A percentile compares a stretch with the other conserved stretches of the same genome.
These are phyloP conservation scores for Cyprinodon tularosa DNA, from an alignment of 2,113 vertebrate species.

Conservation along the genomic window DNA sequence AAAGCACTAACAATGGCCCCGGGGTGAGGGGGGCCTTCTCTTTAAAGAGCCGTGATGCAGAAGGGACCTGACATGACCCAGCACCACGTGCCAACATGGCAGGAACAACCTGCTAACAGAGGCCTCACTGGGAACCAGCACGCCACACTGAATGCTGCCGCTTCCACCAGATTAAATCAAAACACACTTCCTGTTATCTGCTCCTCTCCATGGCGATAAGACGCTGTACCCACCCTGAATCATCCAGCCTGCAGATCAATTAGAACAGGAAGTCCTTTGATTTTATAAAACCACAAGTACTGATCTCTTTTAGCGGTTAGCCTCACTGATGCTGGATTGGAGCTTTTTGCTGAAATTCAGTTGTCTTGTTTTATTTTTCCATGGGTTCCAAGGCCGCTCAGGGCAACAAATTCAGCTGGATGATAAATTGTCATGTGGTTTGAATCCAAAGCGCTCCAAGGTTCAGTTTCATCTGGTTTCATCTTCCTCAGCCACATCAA, in stretches of 20 bases:
- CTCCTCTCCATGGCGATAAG: neutral
- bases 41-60: constrained; percentile 29
- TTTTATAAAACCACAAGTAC: neutral
- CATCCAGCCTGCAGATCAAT: neutral
- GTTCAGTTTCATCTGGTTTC: no score
- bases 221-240: neutral
- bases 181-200: neutral
- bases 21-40: constrained; percentile 31
- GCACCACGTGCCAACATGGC: constrained; percentile 45
- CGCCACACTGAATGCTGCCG: constrained; percentile 29
- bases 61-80: constrained; percentile 48
- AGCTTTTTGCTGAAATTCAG: no score
- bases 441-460: no score
- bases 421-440: no score
- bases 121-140: neutral
- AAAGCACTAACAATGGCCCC: constrained; percentile 32
- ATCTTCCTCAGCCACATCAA: no score
- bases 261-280: neutral
- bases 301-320: no score
- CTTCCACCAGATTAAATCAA: neutral
- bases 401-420: no score
- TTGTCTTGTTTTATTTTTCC: no score
- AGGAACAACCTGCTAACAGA: neutral
- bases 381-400: no score
- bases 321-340: no score